phyloP scores from a whole-genome alignment of 2,797 vertebrate species.

The Tadarida brasiliensis region DNA sequence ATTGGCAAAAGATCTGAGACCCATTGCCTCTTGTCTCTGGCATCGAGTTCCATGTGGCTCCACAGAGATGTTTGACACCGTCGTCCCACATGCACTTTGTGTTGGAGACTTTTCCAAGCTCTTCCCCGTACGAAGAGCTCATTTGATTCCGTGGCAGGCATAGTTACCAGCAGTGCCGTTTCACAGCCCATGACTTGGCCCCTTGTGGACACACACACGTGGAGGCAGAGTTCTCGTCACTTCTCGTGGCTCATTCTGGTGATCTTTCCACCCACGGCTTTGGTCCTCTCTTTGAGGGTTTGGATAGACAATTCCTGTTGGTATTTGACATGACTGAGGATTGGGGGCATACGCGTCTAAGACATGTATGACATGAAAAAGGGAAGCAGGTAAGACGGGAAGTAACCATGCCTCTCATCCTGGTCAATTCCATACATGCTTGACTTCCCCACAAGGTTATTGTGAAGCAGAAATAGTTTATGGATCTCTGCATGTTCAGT shows the following conservation, averaged over 20 bases:
- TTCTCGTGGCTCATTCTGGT: not conserved
- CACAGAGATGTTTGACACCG: not conserved
- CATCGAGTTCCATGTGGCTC: not conserved
- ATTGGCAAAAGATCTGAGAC: too few species aligned
- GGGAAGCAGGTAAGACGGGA: not conserved
- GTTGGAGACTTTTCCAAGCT: not conserved
- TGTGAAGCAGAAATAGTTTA: slow-evolving; percentile 19
- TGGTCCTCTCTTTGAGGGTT: rapidly evolving
- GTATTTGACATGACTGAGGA: not conserved
- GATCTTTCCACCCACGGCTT: rapidly evolving
- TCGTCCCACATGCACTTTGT: too few species aligned
- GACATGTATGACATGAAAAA: not conserved
- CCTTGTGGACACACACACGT: rapidly evolving
- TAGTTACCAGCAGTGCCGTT: not conserved
- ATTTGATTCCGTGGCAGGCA: not conserved
- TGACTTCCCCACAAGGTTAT: not conserved
- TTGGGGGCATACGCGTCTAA: not conserved
- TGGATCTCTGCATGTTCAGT: not conserved
- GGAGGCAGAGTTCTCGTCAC: rapidly evolving
- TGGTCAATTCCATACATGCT: not conserved
- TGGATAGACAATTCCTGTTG: rapidly evolving
- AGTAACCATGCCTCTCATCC: not conserved
- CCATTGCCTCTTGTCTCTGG: not conserved
- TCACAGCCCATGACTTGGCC: rapidly evolving
- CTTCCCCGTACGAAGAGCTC: not conserved